These are phyloP conservation scores for Druceiella hillmani DNA, from an alignment of 2,888 invertebrate genomes.

Conservation along the genomic window DNA sequence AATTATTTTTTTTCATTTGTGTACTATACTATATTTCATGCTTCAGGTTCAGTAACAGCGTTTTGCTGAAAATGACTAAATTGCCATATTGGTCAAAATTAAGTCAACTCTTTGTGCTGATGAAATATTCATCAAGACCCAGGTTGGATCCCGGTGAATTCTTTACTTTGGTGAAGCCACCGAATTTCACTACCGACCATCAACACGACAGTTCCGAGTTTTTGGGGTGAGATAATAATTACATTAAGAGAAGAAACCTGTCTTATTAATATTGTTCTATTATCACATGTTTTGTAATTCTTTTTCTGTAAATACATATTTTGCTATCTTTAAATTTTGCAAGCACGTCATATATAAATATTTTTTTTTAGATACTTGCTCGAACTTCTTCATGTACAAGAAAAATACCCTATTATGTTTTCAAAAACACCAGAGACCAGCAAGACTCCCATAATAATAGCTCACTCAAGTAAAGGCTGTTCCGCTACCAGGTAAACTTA, in stretches of 20 bases:
- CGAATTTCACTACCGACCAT: conserved; percentile 68
- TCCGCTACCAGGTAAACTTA: no score
- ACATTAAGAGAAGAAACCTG: no score
- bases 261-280: no score
- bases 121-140: conserved; percentile 61
- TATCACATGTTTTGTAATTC: no score
- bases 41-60: conserved; percentile 62
- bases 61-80: conserved; percentile 51
- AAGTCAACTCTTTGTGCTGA: conserved; percentile 67
- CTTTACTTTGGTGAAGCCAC: conserved; percentile 64
- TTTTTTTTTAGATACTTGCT: conserved; percentile 53
- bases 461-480: no score
- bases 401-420: conserved; percentile 29
- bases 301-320: no score
- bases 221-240: conserved; percentile 59
- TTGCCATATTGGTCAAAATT: conserved; percentile 59
- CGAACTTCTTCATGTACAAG: conserved; percentile 71
- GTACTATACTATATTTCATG: neutral
- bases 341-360: no score
- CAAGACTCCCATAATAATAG: no score
- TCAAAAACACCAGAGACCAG: no score
- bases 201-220: conserved; percentile 90
- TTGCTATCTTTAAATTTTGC: no score
- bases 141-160: conserved; percentile 69
- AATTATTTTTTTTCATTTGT: no score